Evolutionary conservation across 2,797 vertebrate species (phyloP), one percentile per base, ranked within the genome.

Genomic region (Spinibarbus caldwelli): DNA sequence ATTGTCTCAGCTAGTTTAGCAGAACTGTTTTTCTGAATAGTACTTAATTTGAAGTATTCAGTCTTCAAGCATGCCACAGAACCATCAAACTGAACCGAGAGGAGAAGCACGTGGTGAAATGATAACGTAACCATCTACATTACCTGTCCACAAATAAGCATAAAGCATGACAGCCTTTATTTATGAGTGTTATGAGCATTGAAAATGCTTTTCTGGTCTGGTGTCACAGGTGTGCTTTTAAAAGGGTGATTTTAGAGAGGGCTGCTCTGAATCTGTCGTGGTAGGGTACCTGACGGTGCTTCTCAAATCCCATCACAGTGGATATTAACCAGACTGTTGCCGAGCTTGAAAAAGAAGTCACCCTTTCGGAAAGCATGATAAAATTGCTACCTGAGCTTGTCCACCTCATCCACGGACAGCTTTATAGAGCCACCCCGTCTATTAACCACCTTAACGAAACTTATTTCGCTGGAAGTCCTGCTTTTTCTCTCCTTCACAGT

Each of bases 31-130:
- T 59, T 78, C 47, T 5, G 23, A 66, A 81, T 52, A 77, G 15
- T 52, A 87, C 80, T 89, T 90, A 83, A 34, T 66, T 66, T 66
- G 31, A 34, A 72, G 4, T 76, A 71, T 85, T 89, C 82, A 82
- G 31, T 31, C 21, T 43, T 85, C 29, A 70, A 23, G 57, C 49
- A 14, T 17, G 21, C 29, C 64, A 26, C 1, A 23, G 36, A 54
- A 36, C 29, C 31, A 54, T 76, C 31, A 76, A 54, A 54, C 21
- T 52, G 31, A 76, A 36, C 49, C 12, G 7, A 9, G 21, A n/a
- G 49, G 49, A 54, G 21, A 54, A 21, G 31, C 31, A 15, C 0
- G 10, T 34, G 11, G 49, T 38, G 12, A 76, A 76, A 38, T n/a
- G 7, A 38, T 54, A 7, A 77, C 0, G 4, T 77, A 77, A 57